These are phyloP conservation scores for Isichthys henryi DNA, from an alignment of 2,113 vertebrate species.

Conservation along the genomic window DNA sequence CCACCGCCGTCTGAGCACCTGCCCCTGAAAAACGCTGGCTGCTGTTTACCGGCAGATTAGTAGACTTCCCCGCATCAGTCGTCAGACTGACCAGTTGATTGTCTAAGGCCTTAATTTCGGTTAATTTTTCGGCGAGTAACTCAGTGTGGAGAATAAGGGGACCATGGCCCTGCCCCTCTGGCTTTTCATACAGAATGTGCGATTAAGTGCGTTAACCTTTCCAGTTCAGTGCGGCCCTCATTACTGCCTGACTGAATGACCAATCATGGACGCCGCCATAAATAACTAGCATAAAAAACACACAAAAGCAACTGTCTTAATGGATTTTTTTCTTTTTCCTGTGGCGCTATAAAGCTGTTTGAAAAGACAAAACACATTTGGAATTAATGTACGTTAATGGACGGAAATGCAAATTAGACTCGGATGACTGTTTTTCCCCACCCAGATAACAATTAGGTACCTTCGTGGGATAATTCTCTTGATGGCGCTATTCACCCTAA, in stretches of 20 bases:
- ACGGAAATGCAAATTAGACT: slow-evolving; percentile 28
- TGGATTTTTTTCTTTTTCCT: not conserved
- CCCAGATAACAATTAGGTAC: not conserved
- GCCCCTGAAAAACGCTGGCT: not conserved
- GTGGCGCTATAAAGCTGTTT: slow-evolving; percentile 39
- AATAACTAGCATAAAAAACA: slow-evolving; percentile 18
- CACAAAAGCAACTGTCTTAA: slow-evolving; percentile 25
- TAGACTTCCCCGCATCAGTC: not conserved
- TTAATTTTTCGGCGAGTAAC: not conserved
- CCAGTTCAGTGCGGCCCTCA: slow-evolving; percentile 11
- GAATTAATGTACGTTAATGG: slow-evolving; percentile 33
- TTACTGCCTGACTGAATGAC: not conserved
- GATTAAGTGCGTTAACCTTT: slow-evolving; percentile 2
- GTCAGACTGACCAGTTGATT: not conserved
- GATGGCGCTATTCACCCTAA: slow-evolving; percentile 30
- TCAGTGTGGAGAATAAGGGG: not conserved
- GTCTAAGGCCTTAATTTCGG: not conserved
- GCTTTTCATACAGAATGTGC: slow-evolving; percentile 6
- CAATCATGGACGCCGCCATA: slow-evolving; percentile 20
- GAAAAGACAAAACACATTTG: slow-evolving; percentile 36
- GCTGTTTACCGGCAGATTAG: not conserved
- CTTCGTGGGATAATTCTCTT: slow-evolving; percentile 19
- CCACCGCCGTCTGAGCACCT: not conserved
- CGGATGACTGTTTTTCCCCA: slow-evolving; percentile 33
- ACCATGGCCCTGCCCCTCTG: not conserved